These are phyloP conservation scores for Salticus scenicus DNA, from an alignment of 2,888 invertebrate genomes.

Conservation along the genomic window DNA sequence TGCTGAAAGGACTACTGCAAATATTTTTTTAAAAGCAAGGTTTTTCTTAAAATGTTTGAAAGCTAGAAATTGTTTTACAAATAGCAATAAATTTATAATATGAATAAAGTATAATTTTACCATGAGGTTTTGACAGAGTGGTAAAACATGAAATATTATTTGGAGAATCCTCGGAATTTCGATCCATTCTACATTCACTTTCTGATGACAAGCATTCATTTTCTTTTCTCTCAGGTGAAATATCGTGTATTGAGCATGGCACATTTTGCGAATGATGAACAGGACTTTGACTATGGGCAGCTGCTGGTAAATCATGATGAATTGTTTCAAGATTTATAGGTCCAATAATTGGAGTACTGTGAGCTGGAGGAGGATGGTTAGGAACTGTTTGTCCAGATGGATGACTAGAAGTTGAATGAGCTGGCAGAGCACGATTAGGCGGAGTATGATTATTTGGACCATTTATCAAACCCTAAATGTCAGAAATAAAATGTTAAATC, in stretches of 20 bases:
- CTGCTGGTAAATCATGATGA: constrained; percentile 5
- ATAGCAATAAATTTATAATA: no score
- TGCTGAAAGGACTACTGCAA: no score
- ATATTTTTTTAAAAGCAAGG: no score
- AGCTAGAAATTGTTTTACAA: no score
- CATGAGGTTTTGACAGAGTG: constrained; percentile 33
- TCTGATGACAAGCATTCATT: background rate
- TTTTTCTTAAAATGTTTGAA: no score
- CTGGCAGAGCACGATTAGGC: background rate
- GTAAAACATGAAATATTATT: constrained; percentile 14
- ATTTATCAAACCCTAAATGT: constrained; percentile 61
- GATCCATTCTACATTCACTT: background rate
- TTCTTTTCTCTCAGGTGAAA: background rate
- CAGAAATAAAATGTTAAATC: no score
- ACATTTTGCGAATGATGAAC: background rate
- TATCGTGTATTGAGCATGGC: background rate
- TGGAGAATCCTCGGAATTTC: constrained; percentile 39
- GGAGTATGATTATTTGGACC: constrained; percentile 36
- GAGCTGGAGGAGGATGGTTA: background rate
- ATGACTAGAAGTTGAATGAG: background rate
- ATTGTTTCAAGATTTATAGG: background rate
- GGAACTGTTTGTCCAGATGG: background rate
- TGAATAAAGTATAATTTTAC: no score
- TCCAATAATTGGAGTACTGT: background rate
- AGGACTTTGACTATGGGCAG: background rate